A percentile compares a stretch with the other conserved stretches of the same genome.
These are phyloP conservation scores for Mastacembelus armatus DNA, from an alignment of 2,797 vertebrate species.

Conservation along the genomic window DNA sequence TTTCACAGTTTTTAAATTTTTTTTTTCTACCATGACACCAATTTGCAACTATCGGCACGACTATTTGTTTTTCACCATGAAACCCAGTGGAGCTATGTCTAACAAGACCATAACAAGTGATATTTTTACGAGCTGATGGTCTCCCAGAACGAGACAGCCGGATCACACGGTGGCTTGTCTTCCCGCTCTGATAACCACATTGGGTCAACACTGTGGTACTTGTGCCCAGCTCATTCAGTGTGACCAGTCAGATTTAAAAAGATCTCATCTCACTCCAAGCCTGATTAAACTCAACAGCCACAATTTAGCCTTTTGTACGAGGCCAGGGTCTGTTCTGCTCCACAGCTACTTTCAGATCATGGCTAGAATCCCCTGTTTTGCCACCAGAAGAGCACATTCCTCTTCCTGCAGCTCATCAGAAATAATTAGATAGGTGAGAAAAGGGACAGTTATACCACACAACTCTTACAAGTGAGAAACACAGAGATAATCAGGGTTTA, in stretches of 20 bases:
- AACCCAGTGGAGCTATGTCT: conserved; percentile 30
- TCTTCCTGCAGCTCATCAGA: conserved; percentile 44
- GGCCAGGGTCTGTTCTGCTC: conserved; percentile 43
- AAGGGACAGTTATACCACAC: not conserved
- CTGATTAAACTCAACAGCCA: conserved; percentile 67
- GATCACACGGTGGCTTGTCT: conserved; percentile 70
- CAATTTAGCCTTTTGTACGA: conserved; percentile 68
- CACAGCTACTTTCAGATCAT: conserved; percentile 34
- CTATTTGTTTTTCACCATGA: conserved; percentile 25
- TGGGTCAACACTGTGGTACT: conserved; percentile 50
- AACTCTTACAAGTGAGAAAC: not conserved
- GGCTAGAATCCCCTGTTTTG: conserved; percentile 59
- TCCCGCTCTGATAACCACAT: conserved; percentile 78
- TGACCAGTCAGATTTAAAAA: conserved; percentile 69
- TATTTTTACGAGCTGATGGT: conserved; percentile 29
- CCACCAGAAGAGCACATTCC: conserved; percentile 69
- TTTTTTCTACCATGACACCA: not conserved
- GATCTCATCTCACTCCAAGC: conserved; percentile 63
- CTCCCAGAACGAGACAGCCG: conserved; percentile 43
- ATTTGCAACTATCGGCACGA: conserved; percentile 22
- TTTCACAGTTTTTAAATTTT: too few species aligned
- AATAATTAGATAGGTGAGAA: conserved; percentile 40
- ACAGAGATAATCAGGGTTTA: conserved; percentile 7
- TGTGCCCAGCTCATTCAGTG: conserved; percentile 64
- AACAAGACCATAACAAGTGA: conserved; percentile 38